These are phyloP conservation scores for Heliothis subflexa DNA, from an alignment of 1,140 invertebrate genomes.

Conservation along the genomic window DNA sequence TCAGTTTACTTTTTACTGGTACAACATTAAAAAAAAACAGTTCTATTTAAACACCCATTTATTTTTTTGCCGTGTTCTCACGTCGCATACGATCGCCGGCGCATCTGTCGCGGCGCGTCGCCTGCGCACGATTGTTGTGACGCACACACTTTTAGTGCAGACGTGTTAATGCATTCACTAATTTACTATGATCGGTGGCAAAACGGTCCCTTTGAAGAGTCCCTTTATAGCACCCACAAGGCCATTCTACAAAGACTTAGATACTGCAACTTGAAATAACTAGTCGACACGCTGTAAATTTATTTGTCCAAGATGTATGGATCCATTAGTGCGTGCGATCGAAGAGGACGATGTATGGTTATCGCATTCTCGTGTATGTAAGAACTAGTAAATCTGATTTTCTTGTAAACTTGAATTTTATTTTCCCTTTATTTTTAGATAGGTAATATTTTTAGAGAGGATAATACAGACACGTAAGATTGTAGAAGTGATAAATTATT, in stretches of 20 bases:
- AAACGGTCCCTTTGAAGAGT: slow-evolving; percentile 55
- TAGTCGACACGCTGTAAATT: slow-evolving; percentile 34
- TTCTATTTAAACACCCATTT: slow-evolving; percentile 31
- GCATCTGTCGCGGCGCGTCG: slow-evolving; percentile 61
- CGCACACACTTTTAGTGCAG: slow-evolving; percentile 50
- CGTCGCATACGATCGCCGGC: slow-evolving; percentile 16
- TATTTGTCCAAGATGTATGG: slow-evolving; percentile 5
- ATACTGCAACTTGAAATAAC: slow-evolving; percentile 47
- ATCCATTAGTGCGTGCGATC: slow-evolving; percentile 10
- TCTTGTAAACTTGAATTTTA: not conserved
- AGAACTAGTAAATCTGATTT: not conserved
- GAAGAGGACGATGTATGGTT: slow-evolving; percentile 16
- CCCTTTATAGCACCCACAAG: slow-evolving; percentile 48
- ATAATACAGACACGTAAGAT: too few relatives aligned
- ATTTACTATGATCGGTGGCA: slow-evolving; percentile 61
- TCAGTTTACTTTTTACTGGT: not conserved
- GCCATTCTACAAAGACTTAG: slow-evolving; percentile 52
- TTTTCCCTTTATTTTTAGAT: not conserved
- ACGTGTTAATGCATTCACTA: slow-evolving; percentile 63
- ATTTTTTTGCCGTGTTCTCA: slow-evolving; percentile 45
- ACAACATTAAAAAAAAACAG: slow-evolving; percentile 8
- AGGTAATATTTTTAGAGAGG: too few relatives aligned
- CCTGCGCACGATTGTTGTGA: slow-evolving; percentile 65
- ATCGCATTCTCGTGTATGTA: slow-evolving; percentile 1
- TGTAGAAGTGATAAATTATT: too few relatives aligned